These are phyloP conservation scores for Cinclus cinclus DNA, from an alignment of 2,113 vertebrate genomes.

Conservation along the genomic window DNA sequence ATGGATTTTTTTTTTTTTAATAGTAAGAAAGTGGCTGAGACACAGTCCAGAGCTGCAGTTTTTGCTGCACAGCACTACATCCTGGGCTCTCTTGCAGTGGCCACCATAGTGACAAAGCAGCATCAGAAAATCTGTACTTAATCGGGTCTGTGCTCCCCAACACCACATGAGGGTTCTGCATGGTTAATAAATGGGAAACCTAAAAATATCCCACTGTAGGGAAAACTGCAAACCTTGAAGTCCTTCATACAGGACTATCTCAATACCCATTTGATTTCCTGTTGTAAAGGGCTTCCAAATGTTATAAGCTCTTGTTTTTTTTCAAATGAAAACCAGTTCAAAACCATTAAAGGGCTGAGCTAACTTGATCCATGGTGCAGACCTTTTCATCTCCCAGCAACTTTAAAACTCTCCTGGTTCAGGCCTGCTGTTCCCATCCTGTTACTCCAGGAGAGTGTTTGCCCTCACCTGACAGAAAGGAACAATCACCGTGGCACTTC, in stretches of 20 bases:
- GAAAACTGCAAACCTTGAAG: constrained; percentile 33
- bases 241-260: constrained; percentile 14
- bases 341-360: constrained; percentile 15
- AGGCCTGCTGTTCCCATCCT: fast-evolving
- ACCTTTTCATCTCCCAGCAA: background rate
- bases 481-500: background rate
- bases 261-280: constrained; percentile 50
- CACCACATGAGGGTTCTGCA: background rate
- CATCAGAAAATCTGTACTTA: background rate
- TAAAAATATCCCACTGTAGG: constrained; percentile 27
- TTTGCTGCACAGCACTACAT: background rate
- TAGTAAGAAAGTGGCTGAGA: constrained; percentile 46
- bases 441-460: background rate
- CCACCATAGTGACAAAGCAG: background rate
- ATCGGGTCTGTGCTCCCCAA: background rate
- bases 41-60: constrained; percentile 15
- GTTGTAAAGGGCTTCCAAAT: constrained; percentile 59
- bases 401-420: background rate
- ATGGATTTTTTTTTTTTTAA: background rate
- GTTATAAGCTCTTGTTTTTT: constrained; percentile 27
- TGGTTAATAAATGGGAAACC: background rate
- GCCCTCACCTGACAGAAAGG: background rate
- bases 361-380: background rate
- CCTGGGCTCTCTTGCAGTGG: background rate
- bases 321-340: constrained; percentile 48